Conservation (phyloP, 2,888 invertebrate species). For the Eurytoma californica region DNA sequence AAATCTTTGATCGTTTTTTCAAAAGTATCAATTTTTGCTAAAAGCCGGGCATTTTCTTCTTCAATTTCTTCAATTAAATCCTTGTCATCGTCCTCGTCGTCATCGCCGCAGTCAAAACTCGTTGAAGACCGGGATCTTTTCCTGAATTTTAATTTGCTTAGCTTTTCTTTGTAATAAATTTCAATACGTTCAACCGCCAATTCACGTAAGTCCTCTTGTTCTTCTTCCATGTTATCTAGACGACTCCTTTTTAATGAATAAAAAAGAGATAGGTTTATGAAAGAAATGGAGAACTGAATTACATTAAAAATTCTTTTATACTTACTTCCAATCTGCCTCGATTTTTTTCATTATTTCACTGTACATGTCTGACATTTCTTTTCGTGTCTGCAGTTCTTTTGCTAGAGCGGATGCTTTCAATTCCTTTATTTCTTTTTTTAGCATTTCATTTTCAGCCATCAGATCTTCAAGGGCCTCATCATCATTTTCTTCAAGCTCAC, state of each 20-base stretch:
- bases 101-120: neutral
- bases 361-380: slow-evolving; percentile 68
- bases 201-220: slow-evolving; percentile 66
- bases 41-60: slow-evolving; percentile 62
- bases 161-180: slow-evolving; percentile 66
- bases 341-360: slow-evolving; percentile 66
- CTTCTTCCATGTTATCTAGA: slow-evolving; percentile 66
- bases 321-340: slow-evolving; percentile 67
- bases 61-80: slow-evolving; percentile 61
- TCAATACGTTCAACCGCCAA: slow-evolving; percentile 66
- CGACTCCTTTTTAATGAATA: slow-evolving; percentile 60
- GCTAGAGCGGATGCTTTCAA: slow-evolving; percentile 64
- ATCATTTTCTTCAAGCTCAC: slow-evolving; percentile 50
- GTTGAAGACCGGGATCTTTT: slow-evolving; percentile 58
- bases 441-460: slow-evolving; percentile 63
- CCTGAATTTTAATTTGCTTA: slow-evolving; percentile 58
- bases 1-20: slow-evolving; percentile 61
- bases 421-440: slow-evolving; percentile 65
- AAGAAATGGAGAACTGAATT: slow-evolving; percentile 1
- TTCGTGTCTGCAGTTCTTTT: slow-evolving; percentile 68
- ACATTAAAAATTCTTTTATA: slow-evolving; percentile 2
- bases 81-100: slow-evolving; percentile 42
- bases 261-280: neutral
- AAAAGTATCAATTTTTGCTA: slow-evolving; percentile 61
- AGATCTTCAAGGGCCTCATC: slow-evolving; percentile 66